These are phyloP conservation scores for Prunella fulvescens DNA, from an alignment of 2,113 vertebrate species.

Conservation along the genomic window DNA sequence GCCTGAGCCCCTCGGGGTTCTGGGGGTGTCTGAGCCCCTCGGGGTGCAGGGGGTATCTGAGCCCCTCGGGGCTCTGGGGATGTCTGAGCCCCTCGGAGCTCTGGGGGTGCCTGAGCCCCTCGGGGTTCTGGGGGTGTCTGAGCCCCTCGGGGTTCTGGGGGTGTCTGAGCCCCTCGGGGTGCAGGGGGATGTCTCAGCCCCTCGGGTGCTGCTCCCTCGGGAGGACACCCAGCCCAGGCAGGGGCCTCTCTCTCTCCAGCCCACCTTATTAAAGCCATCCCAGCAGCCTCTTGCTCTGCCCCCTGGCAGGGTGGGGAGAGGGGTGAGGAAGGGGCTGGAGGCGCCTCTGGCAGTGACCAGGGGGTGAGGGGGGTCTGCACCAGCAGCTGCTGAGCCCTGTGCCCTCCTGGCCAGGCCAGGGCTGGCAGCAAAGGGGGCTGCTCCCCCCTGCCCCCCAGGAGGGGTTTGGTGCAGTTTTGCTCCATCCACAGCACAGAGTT, in stretches of 20 bases:
- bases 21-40: no score
- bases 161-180: no score
- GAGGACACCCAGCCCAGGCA: rapidly evolving
- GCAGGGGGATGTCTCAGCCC: not conserved
- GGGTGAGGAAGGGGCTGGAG: not conserved
- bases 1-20: no score
- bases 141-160: no score
- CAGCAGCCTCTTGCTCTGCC: not conserved
- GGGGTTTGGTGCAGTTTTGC: not conserved
- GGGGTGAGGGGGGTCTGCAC: not conserved
- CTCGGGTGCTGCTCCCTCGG: not conserved
- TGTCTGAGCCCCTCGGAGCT: no score
- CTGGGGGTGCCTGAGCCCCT: no score
- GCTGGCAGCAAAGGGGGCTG: not conserved
- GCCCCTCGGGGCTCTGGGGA: no score
- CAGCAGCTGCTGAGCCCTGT: not conserved
- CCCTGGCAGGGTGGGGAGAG: rapidly evolving
- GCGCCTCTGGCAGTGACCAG: rapidly evolving
- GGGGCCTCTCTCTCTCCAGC: not conserved
- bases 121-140: no score
- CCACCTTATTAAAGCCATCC: not conserved
- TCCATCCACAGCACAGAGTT: not conserved
- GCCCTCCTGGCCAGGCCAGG: not conserved
- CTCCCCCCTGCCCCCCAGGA: rapidly evolving
- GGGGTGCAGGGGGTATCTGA: no score